A percentile compares a stretch with the other conserved stretches of the same genome.
Conservation (phyloP, 2,888 invertebrate genomes). For the Drosophila leonis region DNA sequence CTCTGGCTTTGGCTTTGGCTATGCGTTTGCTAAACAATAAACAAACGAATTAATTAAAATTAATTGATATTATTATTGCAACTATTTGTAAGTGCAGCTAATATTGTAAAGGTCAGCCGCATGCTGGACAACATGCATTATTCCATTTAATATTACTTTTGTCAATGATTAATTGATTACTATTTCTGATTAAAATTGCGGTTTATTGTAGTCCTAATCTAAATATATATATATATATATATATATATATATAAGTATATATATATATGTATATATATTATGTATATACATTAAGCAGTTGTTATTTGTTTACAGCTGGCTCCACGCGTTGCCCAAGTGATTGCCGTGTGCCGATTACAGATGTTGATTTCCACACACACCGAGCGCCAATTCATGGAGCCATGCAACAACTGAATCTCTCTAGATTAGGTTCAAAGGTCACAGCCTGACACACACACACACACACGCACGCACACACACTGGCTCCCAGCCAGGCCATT, state of each 20-base stretch:
- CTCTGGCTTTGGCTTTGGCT: background rate
- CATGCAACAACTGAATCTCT: slow-evolving; percentile 36
- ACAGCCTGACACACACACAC: slow-evolving; percentile 21
- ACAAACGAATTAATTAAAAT: slow-evolving; percentile 47
- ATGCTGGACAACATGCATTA: slow-evolving; percentile 4
- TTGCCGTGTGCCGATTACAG: slow-evolving; percentile 66
- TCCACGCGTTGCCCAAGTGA: slow-evolving; percentile 71
- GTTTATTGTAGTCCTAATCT: slow-evolving; percentile 60
- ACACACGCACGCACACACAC: background rate
- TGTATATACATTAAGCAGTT: slow-evolving; percentile 18
- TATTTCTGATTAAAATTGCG: slow-evolving; percentile 51
- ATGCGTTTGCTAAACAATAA: background rate
- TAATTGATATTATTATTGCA: slow-evolving; percentile 68
- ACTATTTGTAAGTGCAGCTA: slow-evolving; percentile 48
- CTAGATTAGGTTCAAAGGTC: slow-evolving; percentile 55
- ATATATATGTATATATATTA: background rate
- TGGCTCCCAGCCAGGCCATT: slow-evolving; percentile 4
- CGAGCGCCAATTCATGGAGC: slow-evolving; percentile 31
- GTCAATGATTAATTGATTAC: slow-evolving; percentile 71
- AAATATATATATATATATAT: slow-evolving; percentile 7
- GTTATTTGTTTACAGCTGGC: slow-evolving; percentile 53
- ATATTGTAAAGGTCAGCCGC: slow-evolving; percentile 51
- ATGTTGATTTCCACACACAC: slow-evolving; percentile 35
- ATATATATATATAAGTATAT: background rate
- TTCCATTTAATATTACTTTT: slow-evolving; percentile 25